A percentile compares a stretch with the other conserved stretches of the same genome.
Conservation (phyloP, 2,113 vertebrate genomes). For the Gambusia holbrooki region DNA sequence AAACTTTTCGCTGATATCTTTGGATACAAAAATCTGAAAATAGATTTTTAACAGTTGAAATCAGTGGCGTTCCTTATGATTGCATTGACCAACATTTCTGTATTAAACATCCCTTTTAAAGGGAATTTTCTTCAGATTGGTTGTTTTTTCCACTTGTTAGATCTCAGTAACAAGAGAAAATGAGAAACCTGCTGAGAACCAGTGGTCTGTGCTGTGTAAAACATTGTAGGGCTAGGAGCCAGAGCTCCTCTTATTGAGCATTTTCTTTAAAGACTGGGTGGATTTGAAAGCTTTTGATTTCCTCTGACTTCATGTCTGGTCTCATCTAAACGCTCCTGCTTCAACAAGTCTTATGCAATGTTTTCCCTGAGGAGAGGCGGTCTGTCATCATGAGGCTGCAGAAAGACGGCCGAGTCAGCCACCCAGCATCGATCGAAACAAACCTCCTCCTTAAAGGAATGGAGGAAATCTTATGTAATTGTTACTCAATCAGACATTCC, state of each 20-base stretch:
- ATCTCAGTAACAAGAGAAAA: not conserved
- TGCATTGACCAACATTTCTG: too few species aligned
- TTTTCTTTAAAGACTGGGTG: not conserved
- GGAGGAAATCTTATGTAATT: slow-evolving; percentile 30
- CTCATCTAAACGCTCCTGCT: slow-evolving; percentile 11
- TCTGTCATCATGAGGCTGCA: slow-evolving; percentile 3
- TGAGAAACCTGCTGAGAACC: not conserved
- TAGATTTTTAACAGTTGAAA: too few species aligned
- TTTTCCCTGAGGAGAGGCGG: not conserved
- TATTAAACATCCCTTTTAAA: too few species aligned
- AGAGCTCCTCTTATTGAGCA: not conserved
- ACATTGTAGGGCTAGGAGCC: too few species aligned
- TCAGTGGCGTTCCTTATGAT: not conserved
- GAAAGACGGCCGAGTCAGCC: not conserved
- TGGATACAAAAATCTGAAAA: not conserved
- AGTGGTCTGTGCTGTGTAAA: too few species aligned
- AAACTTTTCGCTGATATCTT: not conserved
- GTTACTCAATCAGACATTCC: slow-evolving; percentile 24
- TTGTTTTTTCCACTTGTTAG: not conserved
- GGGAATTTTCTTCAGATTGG: not conserved
- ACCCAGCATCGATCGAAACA: slow-evolving; percentile 8
- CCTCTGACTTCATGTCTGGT: slow-evolving; percentile 3
- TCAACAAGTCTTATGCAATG: slow-evolving; percentile 4
- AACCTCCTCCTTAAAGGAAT: slow-evolving; percentile 5
- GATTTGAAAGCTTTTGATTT: not conserved